These are phyloP conservation scores for Aphelenchoides bicaudatus DNA, from an alignment of 2,888 invertebrate genomes.

Conservation along the genomic window DNA sequence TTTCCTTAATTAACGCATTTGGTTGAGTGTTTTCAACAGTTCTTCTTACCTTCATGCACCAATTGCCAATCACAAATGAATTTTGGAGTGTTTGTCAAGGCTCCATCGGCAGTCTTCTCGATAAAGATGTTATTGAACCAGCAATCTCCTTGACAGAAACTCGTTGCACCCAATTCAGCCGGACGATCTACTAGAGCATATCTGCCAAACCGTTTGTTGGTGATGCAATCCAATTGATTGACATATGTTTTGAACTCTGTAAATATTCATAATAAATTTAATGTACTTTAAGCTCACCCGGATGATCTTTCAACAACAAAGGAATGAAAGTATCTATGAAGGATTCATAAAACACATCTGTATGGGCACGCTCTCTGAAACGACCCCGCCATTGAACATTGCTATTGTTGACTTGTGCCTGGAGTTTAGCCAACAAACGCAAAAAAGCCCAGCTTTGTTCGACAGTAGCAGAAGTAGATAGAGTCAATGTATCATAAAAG, in stretches of 20 bases:
- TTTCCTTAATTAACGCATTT: constrained; percentile 13
- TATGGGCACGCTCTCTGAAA: not conserved
- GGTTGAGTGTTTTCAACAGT: not conserved
- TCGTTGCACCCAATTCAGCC: constrained; percentile 1
- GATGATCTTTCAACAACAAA: not conserved
- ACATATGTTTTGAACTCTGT: not conserved
- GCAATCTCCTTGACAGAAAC: constrained; percentile 14
- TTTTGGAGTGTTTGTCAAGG: not conserved
- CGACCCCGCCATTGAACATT: not conserved
- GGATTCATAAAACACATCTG: not conserved
- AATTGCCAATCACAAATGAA: constrained; percentile 12
- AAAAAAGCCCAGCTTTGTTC: not conserved
- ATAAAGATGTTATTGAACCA: constrained; percentile 16
- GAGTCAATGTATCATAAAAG: not conserved
- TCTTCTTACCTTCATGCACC: constrained; percentile 8
- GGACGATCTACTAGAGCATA: constrained; percentile 3
- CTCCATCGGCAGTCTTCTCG: constrained; percentile 17
- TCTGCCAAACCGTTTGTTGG: not conserved
- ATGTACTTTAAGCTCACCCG: not conserved
- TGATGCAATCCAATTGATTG: not conserved
- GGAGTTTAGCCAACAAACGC: not conserved
- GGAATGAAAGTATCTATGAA: not conserved
- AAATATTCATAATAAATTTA: not conserved
- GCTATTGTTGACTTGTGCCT: not conserved
- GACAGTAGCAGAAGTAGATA: not conserved